Evolutionary conservation across 2,113 vertebrate species (phyloP).

Genomic region (Cettia cetti): DNA sequence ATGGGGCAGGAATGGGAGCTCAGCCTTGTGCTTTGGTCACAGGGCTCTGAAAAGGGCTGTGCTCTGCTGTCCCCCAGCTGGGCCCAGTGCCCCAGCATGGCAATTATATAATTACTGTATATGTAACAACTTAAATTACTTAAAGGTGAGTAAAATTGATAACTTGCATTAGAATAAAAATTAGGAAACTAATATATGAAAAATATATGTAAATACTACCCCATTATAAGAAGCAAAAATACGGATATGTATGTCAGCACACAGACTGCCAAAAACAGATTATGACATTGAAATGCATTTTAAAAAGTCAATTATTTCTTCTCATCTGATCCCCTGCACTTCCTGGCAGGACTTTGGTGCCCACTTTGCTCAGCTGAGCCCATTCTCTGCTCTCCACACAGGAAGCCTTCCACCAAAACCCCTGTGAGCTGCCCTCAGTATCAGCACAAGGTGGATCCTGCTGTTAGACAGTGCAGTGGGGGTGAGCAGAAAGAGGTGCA

Average conservation of each 20-base stretch:
- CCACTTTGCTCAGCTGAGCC: background rate
- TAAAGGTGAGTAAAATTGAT: background rate
- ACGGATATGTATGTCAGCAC: background rate
- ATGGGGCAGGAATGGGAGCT: fast-evolving
- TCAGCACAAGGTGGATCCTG: background rate
- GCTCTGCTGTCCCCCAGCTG: background rate
- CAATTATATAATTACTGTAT: background rate
- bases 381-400: background rate
- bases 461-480: background rate
- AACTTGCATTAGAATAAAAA: background rate
- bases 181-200: background rate
- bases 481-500: background rate
- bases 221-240: background rate
- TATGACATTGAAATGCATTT: background rate
- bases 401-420: background rate
- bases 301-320: background rate
- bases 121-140: background rate
- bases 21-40: background rate
- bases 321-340: background rate
- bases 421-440: background rate
- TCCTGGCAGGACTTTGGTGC: background rate
- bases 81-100: too few relatives aligned
- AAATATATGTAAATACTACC: background rate
- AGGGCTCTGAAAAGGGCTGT: background rate
- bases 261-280: background rate